phyloP scores from a whole-genome alignment of 2,113 vertebrate species.

The Pelodiscus sinensis region DNA sequence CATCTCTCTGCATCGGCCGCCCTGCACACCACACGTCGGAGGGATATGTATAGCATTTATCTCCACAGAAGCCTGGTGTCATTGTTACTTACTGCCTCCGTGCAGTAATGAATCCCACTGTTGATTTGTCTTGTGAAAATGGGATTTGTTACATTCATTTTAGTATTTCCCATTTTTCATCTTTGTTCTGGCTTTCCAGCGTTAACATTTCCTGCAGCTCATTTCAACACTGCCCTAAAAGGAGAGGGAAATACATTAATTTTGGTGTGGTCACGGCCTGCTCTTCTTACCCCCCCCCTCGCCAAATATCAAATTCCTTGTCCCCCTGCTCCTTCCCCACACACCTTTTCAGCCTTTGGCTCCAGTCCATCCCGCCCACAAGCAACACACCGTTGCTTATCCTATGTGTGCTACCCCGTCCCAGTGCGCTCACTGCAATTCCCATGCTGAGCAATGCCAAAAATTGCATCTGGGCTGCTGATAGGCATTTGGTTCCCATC shows the following conservation, averaged over 20 bases:
- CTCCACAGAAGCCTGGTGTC: not conserved
- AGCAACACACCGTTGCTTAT: not conserved
- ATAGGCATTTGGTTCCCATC: slow-evolving; percentile 30
- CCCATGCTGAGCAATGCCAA: not conserved
- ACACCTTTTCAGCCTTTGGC: not conserved
- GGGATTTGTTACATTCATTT: not conserved
- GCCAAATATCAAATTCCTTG: not conserved
- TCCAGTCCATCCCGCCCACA: not conserved
- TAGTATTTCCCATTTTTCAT: not conserved
- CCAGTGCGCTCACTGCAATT: slow-evolving; percentile 33
- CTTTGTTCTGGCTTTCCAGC: not conserved
- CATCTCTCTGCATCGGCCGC: not conserved
- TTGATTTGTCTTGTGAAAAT: not conserved
- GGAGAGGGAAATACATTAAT: not conserved
- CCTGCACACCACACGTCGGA: not conserved
- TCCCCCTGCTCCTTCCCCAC: not conserved
- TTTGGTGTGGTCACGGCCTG: not conserved
- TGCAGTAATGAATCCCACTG: not conserved
- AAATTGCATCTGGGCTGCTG: slow-evolving; percentile 34
- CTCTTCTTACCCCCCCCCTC: not conserved
- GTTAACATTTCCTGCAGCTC: not conserved
- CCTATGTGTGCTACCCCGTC: not conserved
- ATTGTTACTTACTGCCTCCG: not conserved
- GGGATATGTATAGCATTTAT: not conserved
- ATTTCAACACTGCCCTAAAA: slow-evolving; percentile 38